phyloP scores from a whole-genome alignment of 2,113 vertebrate species.

The Microcebus murinus region DNA sequence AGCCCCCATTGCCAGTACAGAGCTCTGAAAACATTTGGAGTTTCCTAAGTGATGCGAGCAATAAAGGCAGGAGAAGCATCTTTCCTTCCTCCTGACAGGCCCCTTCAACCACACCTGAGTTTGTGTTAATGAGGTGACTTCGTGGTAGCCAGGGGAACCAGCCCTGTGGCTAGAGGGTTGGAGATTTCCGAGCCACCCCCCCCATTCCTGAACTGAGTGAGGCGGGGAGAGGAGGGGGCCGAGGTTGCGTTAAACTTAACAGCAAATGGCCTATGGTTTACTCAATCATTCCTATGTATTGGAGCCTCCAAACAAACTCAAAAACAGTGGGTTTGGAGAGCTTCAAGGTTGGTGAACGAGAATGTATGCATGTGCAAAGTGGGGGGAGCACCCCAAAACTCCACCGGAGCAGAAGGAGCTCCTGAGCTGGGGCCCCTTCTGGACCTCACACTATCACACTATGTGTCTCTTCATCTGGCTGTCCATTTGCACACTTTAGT shows the following conservation, averaged over 20 bases:
- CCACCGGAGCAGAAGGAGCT: too few species aligned
- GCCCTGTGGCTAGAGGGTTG: too few species aligned
- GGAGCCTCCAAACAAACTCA: neutral
- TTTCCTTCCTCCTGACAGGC: too few species aligned
- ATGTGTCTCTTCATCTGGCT: neutral
- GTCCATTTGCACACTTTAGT: neutral
- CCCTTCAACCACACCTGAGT: too few species aligned
- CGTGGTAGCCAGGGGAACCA: too few species aligned
- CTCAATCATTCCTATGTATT: neutral
- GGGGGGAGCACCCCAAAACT: neutral
- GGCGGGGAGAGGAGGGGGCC: neutral
- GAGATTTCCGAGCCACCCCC: too few species aligned
- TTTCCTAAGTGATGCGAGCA: too few species aligned
- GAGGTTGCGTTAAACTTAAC: neutral
- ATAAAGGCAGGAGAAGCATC: too few species aligned
- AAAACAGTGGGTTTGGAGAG: neutral
- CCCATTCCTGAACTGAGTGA: too few species aligned
- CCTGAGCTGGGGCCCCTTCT: neutral
- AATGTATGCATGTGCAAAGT: neutral
- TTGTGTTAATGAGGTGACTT: too few species aligned
- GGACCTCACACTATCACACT: neutral
- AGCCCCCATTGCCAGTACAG: too few species aligned
- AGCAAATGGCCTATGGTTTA: neutral
- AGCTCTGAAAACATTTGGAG: too few species aligned
- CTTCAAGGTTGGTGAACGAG: neutral